Base-by-base conservation (phyloP, 2,888 invertebrate genomes). In the Mythimna lalbum region DNA sequence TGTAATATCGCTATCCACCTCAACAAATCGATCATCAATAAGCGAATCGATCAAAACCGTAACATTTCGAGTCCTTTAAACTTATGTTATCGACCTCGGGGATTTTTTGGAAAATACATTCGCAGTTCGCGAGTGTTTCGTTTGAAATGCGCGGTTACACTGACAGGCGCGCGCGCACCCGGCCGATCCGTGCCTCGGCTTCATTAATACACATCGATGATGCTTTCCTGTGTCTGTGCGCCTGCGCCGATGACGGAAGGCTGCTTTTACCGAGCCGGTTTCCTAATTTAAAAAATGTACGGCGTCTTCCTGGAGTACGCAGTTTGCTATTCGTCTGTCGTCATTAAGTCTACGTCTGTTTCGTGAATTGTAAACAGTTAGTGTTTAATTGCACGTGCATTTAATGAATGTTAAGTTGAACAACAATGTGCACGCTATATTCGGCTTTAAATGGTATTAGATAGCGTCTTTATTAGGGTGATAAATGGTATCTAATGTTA, bases 181-280 rank as follows among this genome's bases (percentile, higher is more conserved):
- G 76, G 78, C 82, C 87, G 87, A 86, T 89, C 91, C 94, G 92
- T 94, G 94, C 88, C 88, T 87, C 88, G 85, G 88, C 90, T 93
- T 93, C 94, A 94, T 95, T 95, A 95, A 92, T 93, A 93, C 92
- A 90, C 92, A 92, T 91, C 92, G 91, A 89, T 90, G 92, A 92
- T 94, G 92, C 94, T 94, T 95, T 93, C 95, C 95, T 95, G 94
- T 91, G 94, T 91, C 90, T 87, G 85, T 87, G 88, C 87, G 39
- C 39, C 36, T 39, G 39, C 39, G 83, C 79, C 89, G 86, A 92
- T 93, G 95, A 94, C 95, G 95, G 95, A 95, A 95, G 94, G 92
- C 91, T 91, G 93, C 93, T 94, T 95, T 94, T 94, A 94, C 93
- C 87, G 80, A 91, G 92, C 90, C 93, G 91, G 94, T 94, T 95